Conservation (phyloP, 1,140 invertebrate genomes). For the Coboldia fuscipes region DNA sequence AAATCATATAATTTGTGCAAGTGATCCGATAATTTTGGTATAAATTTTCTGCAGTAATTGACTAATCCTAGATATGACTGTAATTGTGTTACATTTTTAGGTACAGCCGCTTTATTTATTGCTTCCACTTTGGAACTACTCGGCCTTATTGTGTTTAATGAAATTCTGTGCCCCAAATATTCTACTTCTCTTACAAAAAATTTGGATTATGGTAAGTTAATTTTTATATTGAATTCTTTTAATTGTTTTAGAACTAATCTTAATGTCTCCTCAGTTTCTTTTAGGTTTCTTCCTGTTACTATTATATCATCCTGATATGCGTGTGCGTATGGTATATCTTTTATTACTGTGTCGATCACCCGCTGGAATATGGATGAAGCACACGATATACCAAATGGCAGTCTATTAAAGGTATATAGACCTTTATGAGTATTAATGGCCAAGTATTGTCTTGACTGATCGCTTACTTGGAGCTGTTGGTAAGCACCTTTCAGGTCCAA, state of each 20-base stretch:
- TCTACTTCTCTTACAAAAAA: slow-evolving; percentile 10
- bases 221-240: background rate
- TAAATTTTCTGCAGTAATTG: slow-evolving; percentile 8
- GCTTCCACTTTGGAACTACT: slow-evolving; percentile 6
- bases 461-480: too few relatives aligned
- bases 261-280: too few relatives aligned
- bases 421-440: too few relatives aligned
- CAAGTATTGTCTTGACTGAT: too few relatives aligned
- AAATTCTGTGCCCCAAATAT: slow-evolving; percentile 7
- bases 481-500: too few relatives aligned
- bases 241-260: background rate
- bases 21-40: slow-evolving; percentile 6
- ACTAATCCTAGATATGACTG: slow-evolving; percentile 6
- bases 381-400: too few relatives aligned
- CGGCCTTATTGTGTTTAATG: background rate
- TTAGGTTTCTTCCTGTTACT: too few relatives aligned
- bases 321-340: too few relatives aligned
- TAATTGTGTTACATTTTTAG: slow-evolving; percentile 4
- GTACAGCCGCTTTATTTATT: slow-evolving; percentile 6
- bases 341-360: too few relatives aligned
- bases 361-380: too few relatives aligned
- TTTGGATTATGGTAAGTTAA: slow-evolving; percentile 17
- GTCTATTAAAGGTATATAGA: too few relatives aligned
- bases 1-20: slow-evolving; percentile 11
- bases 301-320: too few relatives aligned